phyloP scores from a whole-genome alignment of 2,888 invertebrate species.

The Prosopocoilus inquinatus region DNA sequence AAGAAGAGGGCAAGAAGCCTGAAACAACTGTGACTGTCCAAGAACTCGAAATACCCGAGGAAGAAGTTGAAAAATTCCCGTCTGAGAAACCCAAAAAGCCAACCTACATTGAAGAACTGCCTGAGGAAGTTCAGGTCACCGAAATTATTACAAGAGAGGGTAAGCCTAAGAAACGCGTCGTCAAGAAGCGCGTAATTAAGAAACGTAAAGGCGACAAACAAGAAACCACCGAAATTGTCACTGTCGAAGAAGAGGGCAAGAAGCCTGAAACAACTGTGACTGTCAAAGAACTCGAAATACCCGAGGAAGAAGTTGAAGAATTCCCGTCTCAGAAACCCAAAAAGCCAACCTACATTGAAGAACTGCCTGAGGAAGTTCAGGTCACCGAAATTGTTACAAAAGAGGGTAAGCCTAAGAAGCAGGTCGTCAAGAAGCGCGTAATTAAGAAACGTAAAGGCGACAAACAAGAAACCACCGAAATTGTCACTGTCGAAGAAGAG shows the following conservation, averaged over 20 bases:
- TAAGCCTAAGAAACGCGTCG: constrained; percentile 36
- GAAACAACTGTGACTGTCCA: constrained; percentile 37
- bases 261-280: constrained; percentile 38
- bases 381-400: constrained; percentile 36
- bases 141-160: constrained; percentile 46
- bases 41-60: constrained; percentile 29
- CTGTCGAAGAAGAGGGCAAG: constrained; percentile 48
- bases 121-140: constrained; percentile 37
- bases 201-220: constrained; percentile 34
- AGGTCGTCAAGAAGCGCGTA: constrained; percentile 25
- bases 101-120: constrained; percentile 28
- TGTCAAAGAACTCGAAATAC: constrained; percentile 36
- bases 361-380: constrained; percentile 38
- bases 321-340: no score
- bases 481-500: constrained; percentile 32
- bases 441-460: constrained; percentile 18
- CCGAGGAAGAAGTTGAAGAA: constrained; percentile 25
- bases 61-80: constrained; percentile 21
- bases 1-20: constrained; percentile 42
- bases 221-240: constrained; percentile 48
- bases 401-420: constrained; percentile 35
- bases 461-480: constrained; percentile 34
- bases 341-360: neutral
- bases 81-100: constrained; percentile 45
- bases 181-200: constrained; percentile 36